Percentiles rank a stretch among this genome's conserved stretches.
phyloP scores from a whole-genome alignment of 2,797 vertebrate species.

The Geotrypetes seraphini region DNA sequence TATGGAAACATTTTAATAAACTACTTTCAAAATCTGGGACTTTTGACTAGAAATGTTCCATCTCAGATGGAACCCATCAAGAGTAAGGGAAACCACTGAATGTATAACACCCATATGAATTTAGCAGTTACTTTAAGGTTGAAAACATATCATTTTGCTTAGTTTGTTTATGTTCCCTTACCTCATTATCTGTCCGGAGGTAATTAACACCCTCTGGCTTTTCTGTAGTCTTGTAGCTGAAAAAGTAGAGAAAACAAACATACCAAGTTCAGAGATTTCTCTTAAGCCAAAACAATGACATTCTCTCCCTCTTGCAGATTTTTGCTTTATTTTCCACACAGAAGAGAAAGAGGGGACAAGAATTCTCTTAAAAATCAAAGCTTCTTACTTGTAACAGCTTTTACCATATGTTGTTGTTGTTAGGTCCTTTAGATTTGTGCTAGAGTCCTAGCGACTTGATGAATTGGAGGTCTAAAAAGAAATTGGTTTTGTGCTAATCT shows the following conservation, averaged over 20 bases:
- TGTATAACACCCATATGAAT: background rate
- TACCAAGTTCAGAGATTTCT: background rate
- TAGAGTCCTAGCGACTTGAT: too few relatives aligned
- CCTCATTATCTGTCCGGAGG: constrained; percentile 85
- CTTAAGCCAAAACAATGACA: too few relatives aligned
- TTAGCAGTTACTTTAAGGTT: background rate
- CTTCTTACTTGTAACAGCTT: too few relatives aligned
- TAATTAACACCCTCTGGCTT: constrained; percentile 77
- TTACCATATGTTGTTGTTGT: too few relatives aligned
- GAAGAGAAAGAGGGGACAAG: background rate
- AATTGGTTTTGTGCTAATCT: too few relatives aligned
- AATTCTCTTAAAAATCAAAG: too few relatives aligned
- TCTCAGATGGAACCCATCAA: background rate
- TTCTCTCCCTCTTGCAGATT: constrained; percentile 11
- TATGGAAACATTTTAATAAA: too few relatives aligned
- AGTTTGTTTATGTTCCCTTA: constrained; percentile 34
- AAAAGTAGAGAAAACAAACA: constrained; percentile 29
- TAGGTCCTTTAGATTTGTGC: too few relatives aligned
- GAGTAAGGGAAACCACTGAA: background rate
- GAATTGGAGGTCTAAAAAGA: too few relatives aligned
- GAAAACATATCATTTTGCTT: background rate
- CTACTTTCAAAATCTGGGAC: too few relatives aligned
- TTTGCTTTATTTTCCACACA: constrained; percentile 5
- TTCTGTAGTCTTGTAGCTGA: constrained; percentile 79
- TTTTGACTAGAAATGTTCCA: background rate